These are phyloP conservation scores for Lates japonicus DNA, from an alignment of 2,797 vertebrate species.

Conservation along the genomic window DNA sequence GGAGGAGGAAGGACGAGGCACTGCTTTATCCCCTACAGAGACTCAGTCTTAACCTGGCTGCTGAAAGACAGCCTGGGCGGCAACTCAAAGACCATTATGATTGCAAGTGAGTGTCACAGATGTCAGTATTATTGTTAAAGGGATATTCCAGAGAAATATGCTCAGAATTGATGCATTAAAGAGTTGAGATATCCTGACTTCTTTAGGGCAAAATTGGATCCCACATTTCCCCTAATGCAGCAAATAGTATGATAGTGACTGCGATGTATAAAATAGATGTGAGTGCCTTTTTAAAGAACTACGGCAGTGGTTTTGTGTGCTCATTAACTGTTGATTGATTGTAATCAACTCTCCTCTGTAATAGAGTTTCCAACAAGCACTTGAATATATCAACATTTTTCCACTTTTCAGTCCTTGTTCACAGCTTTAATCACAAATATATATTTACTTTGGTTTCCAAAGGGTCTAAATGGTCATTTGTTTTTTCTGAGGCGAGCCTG, in stretches of 20 bases:
- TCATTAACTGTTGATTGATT: background rate
- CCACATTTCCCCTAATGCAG: no score
- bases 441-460: background rate
- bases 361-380: background rate
- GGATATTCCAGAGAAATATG: background rate
- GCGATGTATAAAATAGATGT: no score
- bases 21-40: slow-evolving; percentile 96
- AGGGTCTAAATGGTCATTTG: background rate
- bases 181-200: no score
- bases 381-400: no score
- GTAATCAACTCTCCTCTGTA: background rate
- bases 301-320: background rate
- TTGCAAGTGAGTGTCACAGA: slow-evolving; percentile 91
- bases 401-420: no score
- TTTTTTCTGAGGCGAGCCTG: background rate
- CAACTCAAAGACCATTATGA: slow-evolving; percentile 98
- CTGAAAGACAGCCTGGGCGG: slow-evolving; percentile 98
- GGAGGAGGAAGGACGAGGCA: slow-evolving; percentile 82
- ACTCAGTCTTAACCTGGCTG: slow-evolving; percentile 98
- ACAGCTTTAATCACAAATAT: background rate
- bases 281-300: background rate
- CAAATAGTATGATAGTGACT: no score
- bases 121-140: background rate
- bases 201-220: no score
- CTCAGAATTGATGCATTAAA: no score